These are phyloP conservation scores for Perithous albicinctus DNA, from an alignment of 2,888 invertebrate species.

Conservation along the genomic window DNA sequence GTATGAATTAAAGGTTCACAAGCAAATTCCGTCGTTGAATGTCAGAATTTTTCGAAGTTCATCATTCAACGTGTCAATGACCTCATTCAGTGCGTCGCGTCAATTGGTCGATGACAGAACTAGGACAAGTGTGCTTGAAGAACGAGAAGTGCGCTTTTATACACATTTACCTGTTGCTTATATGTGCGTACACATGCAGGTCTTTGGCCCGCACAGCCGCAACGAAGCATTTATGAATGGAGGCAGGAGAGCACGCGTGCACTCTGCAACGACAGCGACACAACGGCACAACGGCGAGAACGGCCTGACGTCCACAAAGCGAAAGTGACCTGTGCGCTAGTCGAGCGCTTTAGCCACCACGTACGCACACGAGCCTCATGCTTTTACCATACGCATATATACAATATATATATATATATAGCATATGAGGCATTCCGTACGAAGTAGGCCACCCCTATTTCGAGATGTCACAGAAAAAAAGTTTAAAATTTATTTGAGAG, in stretches of 20 bases:
- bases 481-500: too few relatives aligned
- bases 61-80: neutral
- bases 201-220: constrained; percentile 26
- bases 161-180: constrained; percentile 22
- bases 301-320: constrained; percentile 53
- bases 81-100: neutral
- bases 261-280: constrained; percentile 28
- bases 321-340: constrained; percentile 65
- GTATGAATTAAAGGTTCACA: neutral
- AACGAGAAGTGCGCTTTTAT: constrained; percentile 2
- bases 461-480: too few relatives aligned
- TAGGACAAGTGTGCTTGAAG: constrained; percentile 29
- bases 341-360: constrained; percentile 58
- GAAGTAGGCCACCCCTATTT: too few relatives aligned
- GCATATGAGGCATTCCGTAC: too few relatives aligned
- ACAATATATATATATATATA: too few relatives aligned
- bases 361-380: constrained; percentile 61
- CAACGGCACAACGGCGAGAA: constrained; percentile 28
- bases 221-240: constrained; percentile 79
- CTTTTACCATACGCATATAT: constrained; percentile 22
- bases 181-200: neutral
- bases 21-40: neutral
- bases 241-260: constrained; percentile 72
- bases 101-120: constrained; percentile 49
- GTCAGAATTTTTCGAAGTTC: neutral